Evolutionary conservation across 2,113 vertebrate genomes (phyloP).

Genomic region (Hoplias malabaricus): DNA sequence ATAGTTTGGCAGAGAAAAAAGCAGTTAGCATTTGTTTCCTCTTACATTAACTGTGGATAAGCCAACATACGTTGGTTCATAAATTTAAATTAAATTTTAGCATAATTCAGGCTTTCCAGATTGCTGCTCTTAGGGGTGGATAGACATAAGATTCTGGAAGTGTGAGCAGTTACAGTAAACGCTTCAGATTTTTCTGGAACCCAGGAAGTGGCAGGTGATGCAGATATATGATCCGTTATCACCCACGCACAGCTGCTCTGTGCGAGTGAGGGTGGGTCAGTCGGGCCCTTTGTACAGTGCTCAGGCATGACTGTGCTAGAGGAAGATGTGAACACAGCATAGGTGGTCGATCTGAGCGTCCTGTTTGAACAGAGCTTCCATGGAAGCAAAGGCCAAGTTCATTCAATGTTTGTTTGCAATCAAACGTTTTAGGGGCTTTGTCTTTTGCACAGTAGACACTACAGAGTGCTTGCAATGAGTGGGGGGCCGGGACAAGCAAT

Average conservation of each 20-base stretch:
- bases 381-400: constrained; percentile 4
- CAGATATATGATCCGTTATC: constrained; percentile 27
- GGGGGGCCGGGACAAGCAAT: background rate
- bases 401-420: background rate
- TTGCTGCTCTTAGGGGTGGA: too few relatives aligned
- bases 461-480: background rate
- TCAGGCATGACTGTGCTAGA: background rate
- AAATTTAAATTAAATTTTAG: too few relatives aligned
- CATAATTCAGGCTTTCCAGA: too few relatives aligned
- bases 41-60: too few relatives aligned
- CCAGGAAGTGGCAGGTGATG: background rate
- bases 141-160: background rate
- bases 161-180: background rate
- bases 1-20: too few relatives aligned
- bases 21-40: too few relatives aligned
- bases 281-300: background rate
- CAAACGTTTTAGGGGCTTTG: background rate
- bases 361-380: background rate
- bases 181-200: background rate
- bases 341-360: background rate
- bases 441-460: background rate
- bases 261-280: background rate
- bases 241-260: constrained; percentile 23
- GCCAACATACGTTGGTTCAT: too few relatives aligned
- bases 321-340: background rate